phyloP scores from a whole-genome alignment of 1,140 invertebrate species.

The Diachasma alloeum region DNA sequence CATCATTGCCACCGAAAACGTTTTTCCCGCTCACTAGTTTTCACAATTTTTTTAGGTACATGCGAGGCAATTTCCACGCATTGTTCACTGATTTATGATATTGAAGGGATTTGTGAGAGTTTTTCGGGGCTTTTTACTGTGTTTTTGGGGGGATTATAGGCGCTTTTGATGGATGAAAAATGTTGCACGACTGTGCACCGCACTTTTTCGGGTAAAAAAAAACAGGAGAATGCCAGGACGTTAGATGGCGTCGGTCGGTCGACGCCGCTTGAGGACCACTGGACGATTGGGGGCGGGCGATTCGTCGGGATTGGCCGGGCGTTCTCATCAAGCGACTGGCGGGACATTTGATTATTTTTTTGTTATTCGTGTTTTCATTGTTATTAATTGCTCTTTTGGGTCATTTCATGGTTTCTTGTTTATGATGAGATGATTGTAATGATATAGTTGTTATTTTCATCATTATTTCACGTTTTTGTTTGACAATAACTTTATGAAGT shows the following conservation, averaged over 20 bases:
- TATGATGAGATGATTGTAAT: too few relatives aligned
- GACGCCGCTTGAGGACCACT: constrained; percentile 43
- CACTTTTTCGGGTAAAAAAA: constrained; percentile 38
- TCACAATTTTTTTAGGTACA: background rate
- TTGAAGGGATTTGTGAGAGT: background rate
- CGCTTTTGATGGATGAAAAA: constrained; percentile 38
- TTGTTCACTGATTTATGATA: background rate
- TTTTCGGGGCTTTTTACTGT: background rate
- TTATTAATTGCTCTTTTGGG: too few relatives aligned
- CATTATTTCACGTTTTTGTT: too few relatives aligned
- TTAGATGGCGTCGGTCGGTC: constrained; percentile 64
- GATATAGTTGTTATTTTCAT: background rate
- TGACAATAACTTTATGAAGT: too few relatives aligned
- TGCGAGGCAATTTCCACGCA: background rate
- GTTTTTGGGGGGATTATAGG: background rate
- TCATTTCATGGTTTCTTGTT: too few relatives aligned
- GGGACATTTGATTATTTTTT: background rate
- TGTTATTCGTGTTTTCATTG: background rate
- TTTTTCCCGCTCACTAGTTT: constrained; percentile 34
- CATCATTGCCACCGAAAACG: constrained; percentile 35
- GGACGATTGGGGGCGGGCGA: background rate
- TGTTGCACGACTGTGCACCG: constrained; percentile 42
- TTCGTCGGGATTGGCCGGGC: background rate
- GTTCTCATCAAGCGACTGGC: background rate
- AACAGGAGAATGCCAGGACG: constrained; percentile 58